Evolutionary conservation across 2,797 vertebrate genomes (phyloP), one percentile per base, ranked within the genome.

Genomic region (Sebastes minor): DNA sequence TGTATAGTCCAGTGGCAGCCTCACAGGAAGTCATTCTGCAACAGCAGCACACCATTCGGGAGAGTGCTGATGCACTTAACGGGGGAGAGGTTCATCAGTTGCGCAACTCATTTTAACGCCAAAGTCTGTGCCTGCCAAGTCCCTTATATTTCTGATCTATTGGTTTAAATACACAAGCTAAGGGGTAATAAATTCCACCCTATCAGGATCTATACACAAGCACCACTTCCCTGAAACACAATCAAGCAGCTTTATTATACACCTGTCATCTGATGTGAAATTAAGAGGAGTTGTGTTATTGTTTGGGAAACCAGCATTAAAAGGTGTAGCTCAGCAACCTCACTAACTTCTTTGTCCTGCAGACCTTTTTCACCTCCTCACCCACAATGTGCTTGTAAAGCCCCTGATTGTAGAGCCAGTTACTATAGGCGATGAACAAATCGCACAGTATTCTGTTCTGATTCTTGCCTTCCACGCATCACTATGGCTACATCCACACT

Each of bases 1-100:
- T 69, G 73, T 74, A 74, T 79, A 62, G 65, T 78, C 68, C 80
- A 76, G 72, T 30, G 27, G 81, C 88, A 72, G 87, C 78, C 85
- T 81, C 30, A 85, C 88, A 89, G 95, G 95, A 96, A 96, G 93
- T 96, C 82, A 90, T 94, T 92, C 84, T 91, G 93, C 88, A 92
- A 91, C 78, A 86, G 84, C 88, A 89, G 93, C 90, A 83, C 74
- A 53, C 64, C 79, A 66, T 89, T 70, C 42, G 61, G 80, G 87
- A 89, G 81, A 89, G 81, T 23, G 60, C 82, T 81, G 83, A 90
- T 79, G 74, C 46, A 82, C 81, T 81, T 49, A 59, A 38, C 8
- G 66, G 23, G 79, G 76, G 20, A 82, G 69, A 87, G 84, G 85
- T 86, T 87, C 73, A 85, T 82, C 42, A 57, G 61, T 77, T 81